Conservation (phyloP, 2,797 vertebrate genomes). For the Galaxias olidus region DNA sequence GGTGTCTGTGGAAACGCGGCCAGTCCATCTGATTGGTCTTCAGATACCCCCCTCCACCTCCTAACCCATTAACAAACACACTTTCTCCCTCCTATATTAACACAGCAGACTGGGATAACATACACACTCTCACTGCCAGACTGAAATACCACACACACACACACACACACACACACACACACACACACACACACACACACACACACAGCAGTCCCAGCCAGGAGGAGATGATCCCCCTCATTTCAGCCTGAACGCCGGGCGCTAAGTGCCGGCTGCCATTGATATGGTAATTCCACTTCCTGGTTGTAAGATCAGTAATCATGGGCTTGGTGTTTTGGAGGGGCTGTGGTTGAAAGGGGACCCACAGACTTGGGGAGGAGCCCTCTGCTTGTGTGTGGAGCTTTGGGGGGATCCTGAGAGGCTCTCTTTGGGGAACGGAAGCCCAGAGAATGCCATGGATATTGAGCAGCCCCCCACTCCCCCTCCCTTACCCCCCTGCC, state of each 20-base stretch:
- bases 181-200: constrained; percentile 19
- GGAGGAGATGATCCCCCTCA: constrained; percentile 44
- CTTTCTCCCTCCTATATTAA: constrained; percentile 52
- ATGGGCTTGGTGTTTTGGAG: constrained; percentile 20
- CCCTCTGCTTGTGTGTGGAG: constrained; percentile 53
- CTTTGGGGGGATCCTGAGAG: too few relatives aligned
- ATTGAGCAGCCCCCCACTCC: constrained; percentile 23
- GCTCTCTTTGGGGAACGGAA: constrained; percentile 27
- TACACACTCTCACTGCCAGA: too few relatives aligned
- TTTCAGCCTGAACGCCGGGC: constrained; percentile 45
- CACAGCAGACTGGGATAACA: constrained; percentile 46
- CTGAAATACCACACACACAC: constrained; percentile 16
- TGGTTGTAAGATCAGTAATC: constrained; percentile 49
- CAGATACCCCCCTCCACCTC: constrained; percentile 45
- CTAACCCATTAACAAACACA: neutral
- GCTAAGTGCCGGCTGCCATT: constrained; percentile 41
- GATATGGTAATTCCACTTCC: constrained; percentile 63
- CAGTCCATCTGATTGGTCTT: constrained; percentile 64
- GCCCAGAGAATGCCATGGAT: constrained; percentile 27
- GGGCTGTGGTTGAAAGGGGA: constrained; percentile 18
- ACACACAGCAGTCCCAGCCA: constrained; percentile 24
- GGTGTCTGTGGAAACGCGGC: constrained; percentile 69
- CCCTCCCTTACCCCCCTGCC: neutral
- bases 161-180: neutral
- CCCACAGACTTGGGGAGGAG: constrained; percentile 27